Evolutionary conservation across 2,113 vertebrate species (phyloP), one percentile per base, ranked within the genome.

Genomic region (Leucosticte australis): DNA sequence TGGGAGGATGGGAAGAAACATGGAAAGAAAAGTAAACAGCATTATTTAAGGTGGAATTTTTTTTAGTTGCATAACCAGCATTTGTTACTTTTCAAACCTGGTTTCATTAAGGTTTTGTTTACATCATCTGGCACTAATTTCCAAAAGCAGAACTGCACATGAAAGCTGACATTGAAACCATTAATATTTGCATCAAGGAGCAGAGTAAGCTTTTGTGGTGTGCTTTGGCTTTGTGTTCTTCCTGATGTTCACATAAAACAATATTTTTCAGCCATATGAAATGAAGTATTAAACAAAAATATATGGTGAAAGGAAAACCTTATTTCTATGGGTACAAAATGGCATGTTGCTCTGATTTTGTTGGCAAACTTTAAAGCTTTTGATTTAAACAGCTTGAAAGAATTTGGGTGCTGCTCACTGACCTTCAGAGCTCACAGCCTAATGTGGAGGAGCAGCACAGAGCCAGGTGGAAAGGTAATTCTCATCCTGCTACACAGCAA

Each of bases 1-100:
- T 63, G 80, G 96, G 94, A 97, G 96, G 95, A 93, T 94, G 90
- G 89, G 95, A 94, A 95, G 62, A 96, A 93, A 63, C 83, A 56
- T 13, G 39, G 39, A 67, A 90, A 88, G 79, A 92, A 91, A 87
- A 83, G 68, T 92, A 83, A 91, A 86, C 78, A 83, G 28, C 35
- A 5, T 78, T 77, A 64, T 86, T 95, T 83, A 94, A 86, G 59
- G 75, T 60, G 64, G 84, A 4, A 15, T 42, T 75, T 70, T 78
- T 62, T 55, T 59, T 73, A 5, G 26, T 42, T 56, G 6, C 8
- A 9, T 59, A 20, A 44, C 44, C 6, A 78, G 16, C 18, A 28
- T 65, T 87, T 91, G 13, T 87, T 89, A 50, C 49, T 44, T 87
- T 5, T 39, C 31, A 60, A 49, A 52, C 49, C 6, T 65, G 37